These are phyloP conservation scores for Kuschelorhynchus macadamiae DNA, from an alignment of 2,888 invertebrate genomes.

Conservation along the genomic window DNA sequence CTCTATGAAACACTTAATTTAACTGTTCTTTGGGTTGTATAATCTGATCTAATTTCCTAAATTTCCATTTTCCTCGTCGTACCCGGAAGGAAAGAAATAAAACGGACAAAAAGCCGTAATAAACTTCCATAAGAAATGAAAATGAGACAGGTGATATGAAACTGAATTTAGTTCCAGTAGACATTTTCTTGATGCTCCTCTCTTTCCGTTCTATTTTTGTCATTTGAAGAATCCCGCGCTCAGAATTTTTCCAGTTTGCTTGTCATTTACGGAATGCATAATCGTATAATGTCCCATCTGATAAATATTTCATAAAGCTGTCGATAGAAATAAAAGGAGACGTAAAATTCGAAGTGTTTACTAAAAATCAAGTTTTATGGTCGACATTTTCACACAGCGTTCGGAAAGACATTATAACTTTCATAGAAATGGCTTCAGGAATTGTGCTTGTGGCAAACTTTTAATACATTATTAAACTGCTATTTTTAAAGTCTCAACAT, in stretches of 20 bases:
- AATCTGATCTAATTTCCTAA: too few species aligned
- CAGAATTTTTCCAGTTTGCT: constrained; percentile 41
- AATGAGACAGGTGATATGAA: constrained; percentile 37
- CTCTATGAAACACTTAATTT: too few species aligned
- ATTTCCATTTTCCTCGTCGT: too few species aligned
- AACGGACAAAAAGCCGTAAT: too few species aligned
- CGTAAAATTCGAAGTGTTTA: constrained; percentile 45
- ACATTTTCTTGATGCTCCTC: constrained; percentile 39
- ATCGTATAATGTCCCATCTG: constrained; percentile 44
- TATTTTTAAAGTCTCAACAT: too few species aligned
- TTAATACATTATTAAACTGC: too few species aligned
- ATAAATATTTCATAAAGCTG: constrained; percentile 47
- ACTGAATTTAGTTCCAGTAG: constrained; percentile 31
- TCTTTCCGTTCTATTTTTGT: constrained; percentile 31
- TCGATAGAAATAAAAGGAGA: constrained; percentile 35
- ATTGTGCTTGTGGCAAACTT: too few species aligned
- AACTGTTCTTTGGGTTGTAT: too few species aligned
- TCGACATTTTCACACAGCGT: constrained; percentile 20
- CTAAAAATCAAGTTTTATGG: constrained; percentile 39
- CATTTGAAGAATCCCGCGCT: constrained; percentile 29
- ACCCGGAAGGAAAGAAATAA: too few species aligned
- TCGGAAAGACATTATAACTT: not conserved
- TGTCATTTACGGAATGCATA: constrained; percentile 43
- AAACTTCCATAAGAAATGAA: constrained; percentile 10
- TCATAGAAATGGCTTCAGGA: too few species aligned